Evolutionary conservation across 2,113 vertebrate genomes (phyloP).

Genomic region (Protobothrops mucrosquamatus): DNA sequence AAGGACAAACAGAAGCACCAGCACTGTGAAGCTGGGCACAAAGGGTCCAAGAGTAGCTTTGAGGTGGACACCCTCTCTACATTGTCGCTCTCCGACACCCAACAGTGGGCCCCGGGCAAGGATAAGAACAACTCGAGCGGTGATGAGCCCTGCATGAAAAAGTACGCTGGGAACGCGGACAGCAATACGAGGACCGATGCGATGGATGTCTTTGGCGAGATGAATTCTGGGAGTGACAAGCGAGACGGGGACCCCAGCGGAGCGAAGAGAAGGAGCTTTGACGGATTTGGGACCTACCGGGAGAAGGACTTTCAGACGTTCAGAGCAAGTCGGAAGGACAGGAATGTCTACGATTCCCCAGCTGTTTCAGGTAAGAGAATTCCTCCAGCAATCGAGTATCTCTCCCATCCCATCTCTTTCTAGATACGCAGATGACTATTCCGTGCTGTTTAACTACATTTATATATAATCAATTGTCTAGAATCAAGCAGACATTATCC

Average conservation of each 20-base stretch:
- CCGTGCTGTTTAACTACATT: not conserved
- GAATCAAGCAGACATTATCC: not conserved
- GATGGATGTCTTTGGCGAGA: conserved; percentile 83
- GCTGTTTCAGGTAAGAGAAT: conserved; percentile 80
- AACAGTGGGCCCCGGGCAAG: conserved; percentile 83
- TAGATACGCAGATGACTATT: not conserved
- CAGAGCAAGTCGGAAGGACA: conserved; percentile 81
- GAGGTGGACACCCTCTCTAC: conserved; percentile 88
- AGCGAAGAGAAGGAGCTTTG: conserved; percentile 82
- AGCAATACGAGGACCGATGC: conserved; percentile 68
- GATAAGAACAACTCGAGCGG: conserved; percentile 80
- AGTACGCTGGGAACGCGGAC: conserved; percentile 74
- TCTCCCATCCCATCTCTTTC: not conserved
- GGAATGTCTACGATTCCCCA: conserved; percentile 76
- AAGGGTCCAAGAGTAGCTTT: conserved; percentile 81
- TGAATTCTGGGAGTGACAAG: conserved; percentile 74
- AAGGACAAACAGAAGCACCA: conserved; percentile 85
- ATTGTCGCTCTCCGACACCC: conserved; percentile 84
- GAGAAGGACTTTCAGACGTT: conserved; percentile 90
- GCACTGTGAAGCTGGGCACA: conserved; percentile 75
- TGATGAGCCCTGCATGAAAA: conserved; percentile 85
- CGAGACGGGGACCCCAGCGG: conserved; percentile 78
- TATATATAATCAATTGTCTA: not conserved
- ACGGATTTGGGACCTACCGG: conserved; percentile 87
- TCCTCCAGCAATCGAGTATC: not conserved